Conservation (phyloP, 64 coral and sea anemone species). For the Stichodactyla mertensii region DNA sequence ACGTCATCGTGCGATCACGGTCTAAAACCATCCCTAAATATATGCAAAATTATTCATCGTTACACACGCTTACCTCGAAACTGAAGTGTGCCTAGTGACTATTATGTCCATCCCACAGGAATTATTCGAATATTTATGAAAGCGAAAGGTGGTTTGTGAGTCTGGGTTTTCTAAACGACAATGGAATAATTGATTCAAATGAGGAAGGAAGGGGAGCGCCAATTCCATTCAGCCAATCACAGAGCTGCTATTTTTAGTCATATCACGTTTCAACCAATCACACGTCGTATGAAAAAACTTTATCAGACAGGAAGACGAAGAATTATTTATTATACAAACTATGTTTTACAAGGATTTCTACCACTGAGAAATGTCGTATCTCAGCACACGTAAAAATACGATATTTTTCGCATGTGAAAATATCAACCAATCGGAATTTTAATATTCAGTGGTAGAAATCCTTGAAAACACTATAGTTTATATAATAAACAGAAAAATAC, state of each 20-base stretch:
- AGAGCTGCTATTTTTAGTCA: constrained; percentile 1
- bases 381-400: too few species aligned
- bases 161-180: neutral
- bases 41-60: constrained; percentile 8
- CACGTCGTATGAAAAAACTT: neutral
- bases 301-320: neutral
- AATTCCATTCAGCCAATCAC: neutral
- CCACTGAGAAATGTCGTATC: too few species aligned
- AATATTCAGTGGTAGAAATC: too few species aligned
- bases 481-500: too few species aligned
- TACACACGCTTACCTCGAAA: neutral
- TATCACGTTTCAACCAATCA: neutral
- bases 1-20: neutral
- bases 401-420: too few species aligned
- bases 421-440: too few species aligned
- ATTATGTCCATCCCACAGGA: constrained; percentile 14
- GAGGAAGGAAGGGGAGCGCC: constrained; percentile 27
- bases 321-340: neutral
- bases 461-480: too few species aligned
- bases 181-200: constrained; percentile 23
- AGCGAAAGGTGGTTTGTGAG: neutral
- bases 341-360: too few species aligned
- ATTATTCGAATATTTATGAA: neutral
- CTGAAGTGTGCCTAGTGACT: neutral
- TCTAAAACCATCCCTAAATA: neutral